A percentile compares a stretch with the other conserved stretches of the same genome.
phyloP scores from a whole-genome alignment of 1,140 invertebrate genomes.

The Meloidogyne floridensis region DNA sequence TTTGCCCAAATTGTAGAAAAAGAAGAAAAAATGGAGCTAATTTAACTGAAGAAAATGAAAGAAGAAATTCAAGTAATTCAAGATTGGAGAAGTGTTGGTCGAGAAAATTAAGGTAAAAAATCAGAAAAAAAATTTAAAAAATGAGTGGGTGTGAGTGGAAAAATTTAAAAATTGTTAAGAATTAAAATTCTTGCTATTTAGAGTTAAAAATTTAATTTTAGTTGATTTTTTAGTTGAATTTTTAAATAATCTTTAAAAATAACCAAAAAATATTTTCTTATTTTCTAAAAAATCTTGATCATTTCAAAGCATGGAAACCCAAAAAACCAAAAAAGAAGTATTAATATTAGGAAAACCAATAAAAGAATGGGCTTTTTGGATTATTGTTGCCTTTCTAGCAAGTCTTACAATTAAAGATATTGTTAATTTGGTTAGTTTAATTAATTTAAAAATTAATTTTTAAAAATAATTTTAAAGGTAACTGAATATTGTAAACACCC shows the following conservation, averaged over 20 bases:
- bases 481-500: constrained; percentile 48
- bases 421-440: constrained; percentile 52
- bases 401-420: constrained; percentile 62
- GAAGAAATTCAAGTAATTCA: constrained; percentile 1
- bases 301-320: constrained; percentile 27
- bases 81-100: background rate
- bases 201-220: too few relatives aligned
- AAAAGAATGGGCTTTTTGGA: constrained; percentile 58
- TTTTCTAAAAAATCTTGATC: background rate
- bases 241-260: background rate
- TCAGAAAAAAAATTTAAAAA: too few relatives aligned
- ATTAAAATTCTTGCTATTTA: too few relatives aligned
- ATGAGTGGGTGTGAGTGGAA: background rate
- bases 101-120: constrained; percentile 11
- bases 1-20: constrained; percentile 10
- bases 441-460: background rate
- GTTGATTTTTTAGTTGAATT: too few relatives aligned
- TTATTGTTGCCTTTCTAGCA: constrained; percentile 62
- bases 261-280: background rate
- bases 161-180: too few relatives aligned
- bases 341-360: constrained; percentile 48
- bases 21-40: background rate
- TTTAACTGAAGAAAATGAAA: background rate
- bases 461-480: constrained; percentile 32
- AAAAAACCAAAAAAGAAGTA: constrained; percentile 43